These are phyloP conservation scores for Ashinkailepas kermadecensis DNA, from an alignment of 2,888 invertebrate genomes.

Conservation along the genomic window DNA sequence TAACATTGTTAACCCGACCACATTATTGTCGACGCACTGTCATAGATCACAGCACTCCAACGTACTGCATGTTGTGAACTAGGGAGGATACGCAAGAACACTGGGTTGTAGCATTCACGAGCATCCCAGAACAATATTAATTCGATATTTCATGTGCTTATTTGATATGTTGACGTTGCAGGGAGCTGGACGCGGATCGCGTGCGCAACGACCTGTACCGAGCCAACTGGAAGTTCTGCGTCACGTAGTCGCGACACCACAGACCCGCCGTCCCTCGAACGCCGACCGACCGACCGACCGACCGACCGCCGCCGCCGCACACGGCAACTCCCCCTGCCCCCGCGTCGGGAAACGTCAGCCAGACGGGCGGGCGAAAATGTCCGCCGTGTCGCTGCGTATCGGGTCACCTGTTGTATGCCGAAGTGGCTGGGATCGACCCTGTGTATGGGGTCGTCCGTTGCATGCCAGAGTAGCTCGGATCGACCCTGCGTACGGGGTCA, in stretches of 20 bases:
- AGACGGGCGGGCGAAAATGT: background rate
- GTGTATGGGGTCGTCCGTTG: background rate
- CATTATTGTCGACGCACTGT: too few relatives aligned
- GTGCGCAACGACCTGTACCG: constrained; percentile 17
- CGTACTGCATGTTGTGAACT: too few relatives aligned
- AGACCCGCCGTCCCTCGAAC: background rate
- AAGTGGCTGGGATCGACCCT: background rate
- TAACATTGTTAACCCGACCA: too few relatives aligned
- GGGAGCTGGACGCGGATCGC: constrained; percentile 10
- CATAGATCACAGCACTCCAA: too few relatives aligned
- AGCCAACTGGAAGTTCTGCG: constrained; percentile 21
- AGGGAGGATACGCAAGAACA: too few relatives aligned
- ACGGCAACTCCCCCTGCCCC: background rate
- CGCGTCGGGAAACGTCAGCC: background rate
- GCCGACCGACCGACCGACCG: background rate
- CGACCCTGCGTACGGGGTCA: background rate
- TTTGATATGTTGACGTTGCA: background rate
- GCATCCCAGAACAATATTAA: too few relatives aligned
- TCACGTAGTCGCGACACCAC: background rate
- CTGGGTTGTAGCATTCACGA: too few relatives aligned
- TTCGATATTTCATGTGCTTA: too few relatives aligned
- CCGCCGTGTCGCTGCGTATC: background rate
- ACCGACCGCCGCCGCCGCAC: background rate
- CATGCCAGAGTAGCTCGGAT: background rate
- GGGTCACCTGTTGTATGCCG: too few relatives aligned